Conservation (phyloP, 2,888 invertebrate species). For the Scaptomyza caliginosa region DNA sequence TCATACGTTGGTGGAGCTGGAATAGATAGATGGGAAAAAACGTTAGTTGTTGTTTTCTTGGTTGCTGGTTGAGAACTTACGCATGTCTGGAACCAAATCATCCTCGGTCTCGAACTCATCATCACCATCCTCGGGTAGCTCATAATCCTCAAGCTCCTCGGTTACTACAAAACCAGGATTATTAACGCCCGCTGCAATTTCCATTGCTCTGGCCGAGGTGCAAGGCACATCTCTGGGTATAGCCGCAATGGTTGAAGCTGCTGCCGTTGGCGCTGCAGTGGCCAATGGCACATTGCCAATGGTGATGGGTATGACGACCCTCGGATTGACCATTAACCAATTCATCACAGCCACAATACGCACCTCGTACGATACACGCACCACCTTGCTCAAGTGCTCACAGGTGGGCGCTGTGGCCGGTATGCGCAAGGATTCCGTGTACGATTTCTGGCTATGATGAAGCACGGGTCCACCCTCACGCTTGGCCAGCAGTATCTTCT, state of each 20-base stretch:
- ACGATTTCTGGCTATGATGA: conserved; percentile 58
- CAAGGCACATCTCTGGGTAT: conserved; percentile 66
- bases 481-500: conserved; percentile 78
- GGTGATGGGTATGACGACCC: conserved; percentile 80
- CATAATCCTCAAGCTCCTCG: conserved; percentile 63
- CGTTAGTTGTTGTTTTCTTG: too few relatives aligned
- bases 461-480: conserved; percentile 73
- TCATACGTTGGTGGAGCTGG: conserved; percentile 84
- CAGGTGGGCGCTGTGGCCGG: conserved; percentile 83
- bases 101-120: conserved; percentile 58
- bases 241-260: conserved; percentile 26
- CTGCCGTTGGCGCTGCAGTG: conserved; percentile 19
- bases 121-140: conserved; percentile 67
- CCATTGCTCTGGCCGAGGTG: conserved; percentile 74
- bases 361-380: conserved; percentile 82
- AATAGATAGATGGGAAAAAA: not conserved
- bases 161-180: conserved; percentile 43
- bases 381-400: conserved; percentile 80
- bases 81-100: conserved; percentile 63
- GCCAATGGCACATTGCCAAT: conserved; percentile 83
- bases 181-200: conserved; percentile 37
- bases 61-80: conserved; percentile 35
- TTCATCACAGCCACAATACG: conserved; percentile 79
- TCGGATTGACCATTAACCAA: conserved; percentile 78
- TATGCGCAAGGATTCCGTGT: conserved; percentile 76